Evolutionary conservation across 2,888 invertebrate species (phyloP).

Genomic region (Polyommatus icarus): DNA sequence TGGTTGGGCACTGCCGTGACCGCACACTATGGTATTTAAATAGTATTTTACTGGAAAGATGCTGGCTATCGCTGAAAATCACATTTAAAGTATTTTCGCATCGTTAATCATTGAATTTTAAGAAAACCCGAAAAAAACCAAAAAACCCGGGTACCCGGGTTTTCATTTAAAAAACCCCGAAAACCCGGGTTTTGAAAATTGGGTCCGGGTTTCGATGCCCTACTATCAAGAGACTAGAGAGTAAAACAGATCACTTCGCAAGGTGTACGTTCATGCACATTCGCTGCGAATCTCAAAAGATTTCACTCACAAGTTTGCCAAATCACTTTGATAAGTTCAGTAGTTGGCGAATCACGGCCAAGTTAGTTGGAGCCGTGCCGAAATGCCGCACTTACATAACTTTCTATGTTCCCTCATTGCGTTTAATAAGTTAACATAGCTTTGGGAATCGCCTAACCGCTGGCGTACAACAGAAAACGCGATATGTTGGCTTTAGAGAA

Average conservation of each 20-base stretch:
- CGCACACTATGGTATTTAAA: too few relatives aligned
- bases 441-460: neutral
- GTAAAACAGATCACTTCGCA: neutral
- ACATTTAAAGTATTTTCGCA: too few relatives aligned
- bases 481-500: neutral
- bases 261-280: slow-evolving; percentile 34
- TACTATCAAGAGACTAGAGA: too few relatives aligned
- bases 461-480: neutral
- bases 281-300: slow-evolving; percentile 54
- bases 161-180: too few relatives aligned
- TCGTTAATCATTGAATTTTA: too few relatives aligned
- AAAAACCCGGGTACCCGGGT: too few relatives aligned
- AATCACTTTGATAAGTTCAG: slow-evolving; percentile 71
- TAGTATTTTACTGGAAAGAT: too few relatives aligned
- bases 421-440: slow-evolving; percentile 55
- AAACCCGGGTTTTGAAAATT: too few relatives aligned
- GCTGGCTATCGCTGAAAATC: too few relatives aligned
- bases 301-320: slow-evolving; percentile 65
- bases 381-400: slow-evolving; percentile 60
- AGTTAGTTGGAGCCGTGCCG: slow-evolving; percentile 71
- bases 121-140: too few relatives aligned
- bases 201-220: too few relatives aligned
- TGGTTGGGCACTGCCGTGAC: too few relatives aligned
- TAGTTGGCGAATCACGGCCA: slow-evolving; percentile 61
- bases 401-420: slow-evolving; percentile 57